These are phyloP conservation scores for Melieria omissa DNA, from an alignment of 2,888 invertebrate genomes.

Conservation along the genomic window DNA sequence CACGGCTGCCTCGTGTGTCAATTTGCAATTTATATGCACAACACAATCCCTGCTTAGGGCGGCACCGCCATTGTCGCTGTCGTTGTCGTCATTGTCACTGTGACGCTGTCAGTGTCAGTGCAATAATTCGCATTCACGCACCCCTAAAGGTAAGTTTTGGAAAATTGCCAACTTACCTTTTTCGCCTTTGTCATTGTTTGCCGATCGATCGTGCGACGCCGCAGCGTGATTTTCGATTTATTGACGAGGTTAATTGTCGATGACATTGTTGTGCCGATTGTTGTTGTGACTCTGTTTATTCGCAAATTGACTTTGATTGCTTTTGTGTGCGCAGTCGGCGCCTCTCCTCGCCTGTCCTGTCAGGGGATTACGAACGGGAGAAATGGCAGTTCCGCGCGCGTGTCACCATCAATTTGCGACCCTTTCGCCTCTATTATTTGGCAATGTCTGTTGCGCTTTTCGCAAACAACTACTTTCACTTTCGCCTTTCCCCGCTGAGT, in stretches of 20 bases:
- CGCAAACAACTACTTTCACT: too few relatives aligned
- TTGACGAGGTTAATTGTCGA: slow-evolving; percentile 32
- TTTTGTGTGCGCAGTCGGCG: not conserved
- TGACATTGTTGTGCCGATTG: too few relatives aligned
- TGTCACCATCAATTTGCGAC: slow-evolving; percentile 32
- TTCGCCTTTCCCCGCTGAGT: too few relatives aligned
- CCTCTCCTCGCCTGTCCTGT: not conserved
- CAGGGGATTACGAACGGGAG: too few relatives aligned
- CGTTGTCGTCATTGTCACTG: too few relatives aligned
- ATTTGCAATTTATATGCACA: not conserved
- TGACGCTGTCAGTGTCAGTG: too few relatives aligned
- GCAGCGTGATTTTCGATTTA: slow-evolving; percentile 31
- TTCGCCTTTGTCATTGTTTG: slow-evolving; percentile 22
- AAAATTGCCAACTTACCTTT: slow-evolving; percentile 29
- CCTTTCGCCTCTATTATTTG: too few relatives aligned
- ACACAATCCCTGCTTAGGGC: too few relatives aligned
- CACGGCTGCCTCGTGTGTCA: not conserved
- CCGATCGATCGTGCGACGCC: slow-evolving; percentile 21
- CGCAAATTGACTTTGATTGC: slow-evolving; percentile 30
- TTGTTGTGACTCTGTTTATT: slow-evolving; percentile 6
- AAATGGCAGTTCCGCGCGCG: slow-evolving; percentile 15
- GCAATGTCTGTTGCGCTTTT: too few relatives aligned
- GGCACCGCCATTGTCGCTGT: too few relatives aligned
- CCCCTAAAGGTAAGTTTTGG: not conserved
- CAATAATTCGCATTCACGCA: not conserved